These are phyloP conservation scores for Conomelus anceps DNA, from an alignment of 2,888 invertebrate genomes.

Conservation along the genomic window DNA sequence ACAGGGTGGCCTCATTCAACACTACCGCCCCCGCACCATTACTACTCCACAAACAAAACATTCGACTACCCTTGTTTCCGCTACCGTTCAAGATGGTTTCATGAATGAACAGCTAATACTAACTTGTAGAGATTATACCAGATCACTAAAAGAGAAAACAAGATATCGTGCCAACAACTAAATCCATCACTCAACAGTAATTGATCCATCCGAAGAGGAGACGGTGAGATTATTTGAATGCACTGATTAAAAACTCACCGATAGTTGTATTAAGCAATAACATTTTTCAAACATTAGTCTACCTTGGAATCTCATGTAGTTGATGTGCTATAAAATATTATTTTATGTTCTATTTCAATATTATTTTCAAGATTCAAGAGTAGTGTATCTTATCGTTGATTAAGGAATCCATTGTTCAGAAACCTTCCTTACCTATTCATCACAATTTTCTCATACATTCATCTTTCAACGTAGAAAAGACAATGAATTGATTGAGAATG, in stretches of 20 bases:
- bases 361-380: no score
- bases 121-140: not conserved
- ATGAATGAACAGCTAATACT: not conserved
- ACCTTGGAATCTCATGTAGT: no score
- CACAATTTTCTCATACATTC: no score
- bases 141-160: not conserved
- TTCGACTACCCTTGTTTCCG: not conserved
- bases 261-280: no score
- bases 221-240: not conserved
- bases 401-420: no score
- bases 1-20: conserved; percentile 2
- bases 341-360: no score
- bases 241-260: no score
- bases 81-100: not conserved
- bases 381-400: no score
- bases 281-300: not conserved
- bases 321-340: no score
- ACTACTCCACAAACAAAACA: not conserved
- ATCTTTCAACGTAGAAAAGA: no score
- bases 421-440: no score
- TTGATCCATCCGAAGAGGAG: not conserved
- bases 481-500: no score
- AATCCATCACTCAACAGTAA: not conserved
- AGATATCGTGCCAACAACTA: not conserved
- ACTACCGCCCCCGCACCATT: not conserved